Conservation (phyloP, 2,888 invertebrate species). For the Cataglyphis cursor region DNA sequence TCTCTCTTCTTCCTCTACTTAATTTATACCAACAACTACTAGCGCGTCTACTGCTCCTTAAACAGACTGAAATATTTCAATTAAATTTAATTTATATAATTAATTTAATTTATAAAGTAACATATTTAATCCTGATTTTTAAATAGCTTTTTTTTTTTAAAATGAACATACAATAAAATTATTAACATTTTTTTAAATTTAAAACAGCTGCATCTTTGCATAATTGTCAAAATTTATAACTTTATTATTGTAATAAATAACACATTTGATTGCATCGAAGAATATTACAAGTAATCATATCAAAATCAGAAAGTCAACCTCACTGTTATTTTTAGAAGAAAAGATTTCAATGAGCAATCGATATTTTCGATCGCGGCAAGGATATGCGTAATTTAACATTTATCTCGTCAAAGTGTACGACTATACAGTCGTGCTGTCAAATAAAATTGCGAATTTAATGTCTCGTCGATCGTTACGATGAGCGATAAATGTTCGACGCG, state of each 20-base stretch:
- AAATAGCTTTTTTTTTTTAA: neutral
- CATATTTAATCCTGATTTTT: neutral
- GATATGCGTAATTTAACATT: constrained; percentile 6
- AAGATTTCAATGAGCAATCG: neutral
- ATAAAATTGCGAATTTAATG: constrained; percentile 40
- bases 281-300: neutral
- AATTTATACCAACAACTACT: constrained; percentile 15
- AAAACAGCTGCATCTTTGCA: neutral
- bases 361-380: neutral
- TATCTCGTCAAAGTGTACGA: constrained; percentile 20
- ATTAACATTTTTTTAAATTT: neutral
- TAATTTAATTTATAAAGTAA: constrained; percentile 5
- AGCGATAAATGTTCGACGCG: constrained; percentile 13
- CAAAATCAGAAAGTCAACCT: neutral
- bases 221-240: neutral
- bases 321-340: neutral
- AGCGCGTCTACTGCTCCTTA: constrained; percentile 7
- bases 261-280: neutral
- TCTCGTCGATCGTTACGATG: neutral
- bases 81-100: constrained; percentile 22
- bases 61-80: constrained; percentile 26
- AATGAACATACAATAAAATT: neutral
- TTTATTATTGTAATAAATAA: neutral
- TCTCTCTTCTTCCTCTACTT: neutral
- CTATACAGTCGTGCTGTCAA: neutral